Evolutionary conservation across 2,888 invertebrate genomes (phyloP).

Genomic region (Allacma fusca): DNA sequence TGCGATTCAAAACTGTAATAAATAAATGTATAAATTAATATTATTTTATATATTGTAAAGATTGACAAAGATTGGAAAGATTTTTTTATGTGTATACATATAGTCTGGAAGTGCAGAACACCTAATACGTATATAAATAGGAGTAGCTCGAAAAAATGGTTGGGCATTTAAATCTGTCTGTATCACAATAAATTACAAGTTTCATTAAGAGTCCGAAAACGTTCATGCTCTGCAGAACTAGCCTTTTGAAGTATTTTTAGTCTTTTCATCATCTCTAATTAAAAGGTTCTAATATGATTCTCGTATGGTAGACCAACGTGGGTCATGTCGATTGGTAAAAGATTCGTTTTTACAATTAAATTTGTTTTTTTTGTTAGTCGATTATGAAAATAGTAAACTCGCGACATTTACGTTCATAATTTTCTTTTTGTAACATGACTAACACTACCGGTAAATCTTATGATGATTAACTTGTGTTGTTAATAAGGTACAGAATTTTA

Average conservation of each 20-base stretch:
- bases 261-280: slow-evolving; percentile 35
- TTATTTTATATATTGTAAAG: background rate
- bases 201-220: slow-evolving; percentile 32
- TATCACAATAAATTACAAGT: slow-evolving; percentile 41
- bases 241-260: slow-evolving; percentile 34
- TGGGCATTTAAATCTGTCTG: slow-evolving; percentile 24
- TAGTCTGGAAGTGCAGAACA: slow-evolving; percentile 11
- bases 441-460: slow-evolving; percentile 6
- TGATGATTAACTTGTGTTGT: slow-evolving; percentile 17
- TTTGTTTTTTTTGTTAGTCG: slow-evolving; percentile 26
- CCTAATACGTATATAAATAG: slow-evolving; percentile 6
- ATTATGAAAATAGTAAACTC: slow-evolving; percentile 41
- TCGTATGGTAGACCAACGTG: slow-evolving; percentile 14
- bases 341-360: background rate
- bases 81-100: background rate
- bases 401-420: slow-evolving; percentile 32
- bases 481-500: slow-evolving; percentile 35
- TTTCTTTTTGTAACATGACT: slow-evolving; percentile 3
- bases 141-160: slow-evolving; percentile 32
- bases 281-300: slow-evolving; percentile 25
- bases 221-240: slow-evolving; percentile 34
- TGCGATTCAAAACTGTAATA: slow-evolving; percentile 8
- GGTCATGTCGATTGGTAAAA: background rate
- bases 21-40: slow-evolving; percentile 9
- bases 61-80: background rate